Conservation (phyloP, 1,140 invertebrate species). For the Neodiprion lecontei region DNA sequence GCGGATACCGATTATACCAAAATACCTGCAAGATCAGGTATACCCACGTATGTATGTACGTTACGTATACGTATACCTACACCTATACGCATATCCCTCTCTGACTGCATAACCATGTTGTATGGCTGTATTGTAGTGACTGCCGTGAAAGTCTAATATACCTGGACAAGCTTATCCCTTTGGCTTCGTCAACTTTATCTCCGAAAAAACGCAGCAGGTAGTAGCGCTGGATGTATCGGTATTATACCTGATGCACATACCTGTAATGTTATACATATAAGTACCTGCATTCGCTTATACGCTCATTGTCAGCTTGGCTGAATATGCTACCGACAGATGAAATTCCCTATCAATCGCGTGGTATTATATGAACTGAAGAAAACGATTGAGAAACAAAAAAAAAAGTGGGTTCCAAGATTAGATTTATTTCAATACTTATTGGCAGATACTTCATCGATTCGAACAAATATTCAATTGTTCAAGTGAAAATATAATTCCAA, state of each 20-base stretch:
- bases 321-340: too few relatives aligned
- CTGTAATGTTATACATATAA: not conserved
- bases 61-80: not conserved
- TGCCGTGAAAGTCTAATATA: not conserved
- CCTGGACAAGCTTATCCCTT: not conserved
- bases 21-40: constrained; percentile 4
- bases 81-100: too few relatives aligned
- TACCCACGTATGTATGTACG: not conserved
- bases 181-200: not conserved
- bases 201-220: constrained; percentile 1
- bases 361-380: too few relatives aligned
- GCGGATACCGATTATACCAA: constrained; percentile 4
- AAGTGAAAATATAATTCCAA: too few relatives aligned
- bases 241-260: not conserved
- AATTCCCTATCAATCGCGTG: too few relatives aligned
- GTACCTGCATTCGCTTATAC: too few relatives aligned
- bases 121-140: not conserved
- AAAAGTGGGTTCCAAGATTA: too few relatives aligned
- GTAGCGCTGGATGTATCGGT: not conserved
- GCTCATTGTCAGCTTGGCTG: too few relatives aligned
- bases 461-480: too few relatives aligned
- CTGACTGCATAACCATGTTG: not conserved
- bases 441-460: too few relatives aligned
- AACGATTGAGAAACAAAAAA: too few relatives aligned
- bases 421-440: too few relatives aligned